phyloP scores from a whole-genome alignment of 2,113 vertebrate genomes.

The Dolichallabes microphthalmus region DNA sequence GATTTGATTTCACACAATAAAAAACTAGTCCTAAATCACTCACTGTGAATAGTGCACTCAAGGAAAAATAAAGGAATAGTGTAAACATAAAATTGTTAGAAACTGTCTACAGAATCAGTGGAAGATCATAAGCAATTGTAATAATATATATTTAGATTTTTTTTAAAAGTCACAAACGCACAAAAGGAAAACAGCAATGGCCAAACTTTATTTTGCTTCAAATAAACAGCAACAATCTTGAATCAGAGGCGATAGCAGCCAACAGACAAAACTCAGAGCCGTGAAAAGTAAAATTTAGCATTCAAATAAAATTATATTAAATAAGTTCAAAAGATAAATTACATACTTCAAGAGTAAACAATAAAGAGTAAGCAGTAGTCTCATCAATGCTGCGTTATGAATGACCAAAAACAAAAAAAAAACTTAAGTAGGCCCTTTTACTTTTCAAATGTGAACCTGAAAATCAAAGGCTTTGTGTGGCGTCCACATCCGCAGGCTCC shows the following conservation, averaged over 20 bases:
- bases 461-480: not conserved
- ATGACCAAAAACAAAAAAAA: not conserved
- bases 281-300: slow-evolving; percentile 41
- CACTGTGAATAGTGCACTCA: not conserved
- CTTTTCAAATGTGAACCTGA: not conserved
- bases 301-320: slow-evolving; percentile 33
- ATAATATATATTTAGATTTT: not conserved
- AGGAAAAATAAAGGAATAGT: not conserved
- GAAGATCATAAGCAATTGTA: too few species aligned
- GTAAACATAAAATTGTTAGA: not conserved
- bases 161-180: not conserved
- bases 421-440: not conserved
- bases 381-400: slow-evolving; percentile 11
- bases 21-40: not conserved
- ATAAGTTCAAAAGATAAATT: slow-evolving; percentile 48
- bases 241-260: slow-evolving; percentile 40
- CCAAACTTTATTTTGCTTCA: slow-evolving; percentile 58
- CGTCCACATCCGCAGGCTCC: not conserved
- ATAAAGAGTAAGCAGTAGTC: slow-evolving; percentile 37
- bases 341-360: slow-evolving; percentile 43
- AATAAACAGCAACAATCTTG: slow-evolving; percentile 52
- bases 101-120: not conserved
- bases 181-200: slow-evolving; percentile 44
- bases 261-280: slow-evolving; percentile 29
- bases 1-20: not conserved